Percentiles rank a stretch among this genome's conserved stretches.
These are phyloP conservation scores for Theocolax elegans DNA, from an alignment of 1,140 invertebrate species.

Conservation along the genomic window DNA sequence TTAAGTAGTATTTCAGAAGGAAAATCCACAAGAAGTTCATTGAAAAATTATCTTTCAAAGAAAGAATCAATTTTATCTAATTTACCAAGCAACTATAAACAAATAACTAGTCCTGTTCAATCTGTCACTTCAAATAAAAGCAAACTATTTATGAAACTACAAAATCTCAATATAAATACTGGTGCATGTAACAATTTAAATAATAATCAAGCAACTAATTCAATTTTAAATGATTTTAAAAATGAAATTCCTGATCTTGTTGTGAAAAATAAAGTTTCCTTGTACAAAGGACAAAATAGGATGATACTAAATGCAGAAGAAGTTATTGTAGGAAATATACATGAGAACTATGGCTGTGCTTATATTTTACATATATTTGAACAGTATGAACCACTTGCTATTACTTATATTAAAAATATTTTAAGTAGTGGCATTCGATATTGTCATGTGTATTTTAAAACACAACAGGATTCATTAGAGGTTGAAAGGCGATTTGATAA, in stretches of 20 bases:
- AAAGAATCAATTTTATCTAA: too few species aligned
- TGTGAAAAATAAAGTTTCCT: background rate
- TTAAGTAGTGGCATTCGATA: constrained; percentile 44
- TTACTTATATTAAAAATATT: constrained; percentile 44
- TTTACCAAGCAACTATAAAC: too few species aligned
- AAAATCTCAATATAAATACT: too few species aligned
- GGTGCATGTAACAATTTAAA: background rate
- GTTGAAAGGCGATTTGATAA: constrained; percentile 52
- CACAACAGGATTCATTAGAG: constrained; percentile 38
- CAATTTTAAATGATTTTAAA: background rate
- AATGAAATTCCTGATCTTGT: constrained; percentile 25
- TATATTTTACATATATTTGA: constrained; percentile 57
- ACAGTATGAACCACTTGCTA: constrained; percentile 52
- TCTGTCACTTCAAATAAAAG: too few species aligned
- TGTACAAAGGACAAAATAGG: constrained; percentile 12
- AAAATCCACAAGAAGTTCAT: background rate
- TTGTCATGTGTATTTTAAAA: constrained; percentile 58
- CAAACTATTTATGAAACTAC: too few species aligned
- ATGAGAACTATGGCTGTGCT: constrained; percentile 37
- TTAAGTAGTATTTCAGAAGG: too few species aligned
- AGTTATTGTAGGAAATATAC: constrained; percentile 58
- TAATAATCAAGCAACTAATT: background rate
- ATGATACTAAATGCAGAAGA: constrained; percentile 43
- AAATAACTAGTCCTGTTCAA: too few species aligned
- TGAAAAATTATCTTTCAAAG: too few species aligned